Base-by-base conservation (phyloP, 2,113 vertebrate species). In the Donacobius atricapilla region DNA sequence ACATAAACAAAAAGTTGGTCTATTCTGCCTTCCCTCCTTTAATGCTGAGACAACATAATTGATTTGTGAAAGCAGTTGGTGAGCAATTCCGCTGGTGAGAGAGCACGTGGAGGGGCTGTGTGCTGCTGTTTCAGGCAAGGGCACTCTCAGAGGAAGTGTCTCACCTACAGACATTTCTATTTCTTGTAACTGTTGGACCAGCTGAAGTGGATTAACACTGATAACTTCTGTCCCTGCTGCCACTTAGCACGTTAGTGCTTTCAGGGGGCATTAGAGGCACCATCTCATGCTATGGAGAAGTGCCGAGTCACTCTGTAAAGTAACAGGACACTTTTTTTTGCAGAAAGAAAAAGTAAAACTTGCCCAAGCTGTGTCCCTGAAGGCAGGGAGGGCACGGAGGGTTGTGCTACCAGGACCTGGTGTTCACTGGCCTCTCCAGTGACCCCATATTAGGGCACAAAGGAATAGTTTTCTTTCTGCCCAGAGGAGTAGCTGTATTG, bases 1-100 rank as follows among this genome's bases (percentile, higher is more conserved):
- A 75, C 92, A 81, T 97, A 96, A 95, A 96, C 92, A 92, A 90
- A 94, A 97, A 94, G 64, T 93, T 96, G 90, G 85, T 95, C 90
- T 96, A 83, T 68, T 92, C 83, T 96, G 91, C 92, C 61, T 94
- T 88, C 76, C 64, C 8, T 86, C 85, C 85, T 86, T 94, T 92
- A 95, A 51, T 81, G 83, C 92, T 95, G 94, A 95, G 88, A 93
- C 92, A 92, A 96, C 92, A 56, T 96, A 96, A 96, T 92, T 96
- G 96, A 96, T 93, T 95, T 90, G 92, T 92, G 92, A 78, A 83
- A 93, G 93, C 96, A 94, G 94, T 95, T 94, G 79, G 92, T 93
- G 92, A 97, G 93, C 85, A 83, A 56, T 95, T 96, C 84, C 2
- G 13, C 92, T 93, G 65, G 85, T 90, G 76, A 88, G 83, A 83